Base-by-base conservation (phyloP, 2,797 vertebrate species). In the Graptemys geographica region DNA sequence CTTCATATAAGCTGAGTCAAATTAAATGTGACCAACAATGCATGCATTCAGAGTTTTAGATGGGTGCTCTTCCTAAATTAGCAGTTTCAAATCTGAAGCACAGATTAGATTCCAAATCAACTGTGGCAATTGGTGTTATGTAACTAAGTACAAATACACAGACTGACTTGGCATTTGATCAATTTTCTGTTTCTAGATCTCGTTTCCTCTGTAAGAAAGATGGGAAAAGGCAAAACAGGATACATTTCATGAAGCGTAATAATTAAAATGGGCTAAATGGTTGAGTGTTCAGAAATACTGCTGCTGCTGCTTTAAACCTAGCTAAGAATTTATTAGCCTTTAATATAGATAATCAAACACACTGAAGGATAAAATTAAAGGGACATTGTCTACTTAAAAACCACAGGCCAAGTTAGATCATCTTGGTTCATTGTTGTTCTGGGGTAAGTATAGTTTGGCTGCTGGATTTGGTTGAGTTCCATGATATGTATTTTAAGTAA, bases 241-340 rank as follows among this genome's bases (percentile, higher is more conserved):
- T 7, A 21, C n/a, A 53, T 65, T 88, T 82, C 86, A 74, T 91
- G 89, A 85, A 93, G 93, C 0, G 0, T 78, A 85, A 87, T 90
- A 92, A 96, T 96, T 95, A 94, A 72, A 96, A 94, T 83, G 33
- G 88, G 47, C 72, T 87, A 86, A 86, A 4, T 0, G 0, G 23
- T n/a, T 1, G 8, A n/a, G 72, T 81, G 41, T 93, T 95, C 87
- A 90, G 93, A 94, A 97, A 95, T 91, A 76, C 56, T 90, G 82
- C 37, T 92, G 81, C 44, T 1, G 31, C 80, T 85, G 84, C 88
- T 93, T 87, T 2, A 82, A 92, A 93, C 92, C 94, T 93, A 87
- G 72, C 51, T 33, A 83, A 88, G 89, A 85, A 78, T 93, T 88
- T 95, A 86, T 93, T 93, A 95, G 82, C 57, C n/a, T 91, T 91